These are phyloP conservation scores for Oxygymnocypris stewartii DNA, from an alignment of 2,113 vertebrate genomes.

Conservation along the genomic window DNA sequence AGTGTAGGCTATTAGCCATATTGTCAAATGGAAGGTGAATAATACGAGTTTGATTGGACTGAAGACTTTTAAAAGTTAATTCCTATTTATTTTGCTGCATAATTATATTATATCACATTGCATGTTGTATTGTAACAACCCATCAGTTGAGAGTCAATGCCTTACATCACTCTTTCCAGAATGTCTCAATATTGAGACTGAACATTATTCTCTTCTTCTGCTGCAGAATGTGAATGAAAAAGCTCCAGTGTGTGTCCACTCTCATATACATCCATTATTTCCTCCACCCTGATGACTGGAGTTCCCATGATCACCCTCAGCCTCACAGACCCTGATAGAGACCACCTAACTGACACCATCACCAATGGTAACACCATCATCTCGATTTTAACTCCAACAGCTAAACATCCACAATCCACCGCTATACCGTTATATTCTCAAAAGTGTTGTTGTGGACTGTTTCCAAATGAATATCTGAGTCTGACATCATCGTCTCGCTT, in stretches of 20 bases:
- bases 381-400: background rate
- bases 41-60: background rate
- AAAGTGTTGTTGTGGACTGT: slow-evolving; percentile 32
- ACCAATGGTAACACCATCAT: slow-evolving; percentile 32
- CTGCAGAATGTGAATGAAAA: slow-evolving; percentile 53
- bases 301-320: slow-evolving; percentile 39
- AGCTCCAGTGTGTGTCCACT: slow-evolving; percentile 44
- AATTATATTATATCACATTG: background rate
- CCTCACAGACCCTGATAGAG: slow-evolving; percentile 15
- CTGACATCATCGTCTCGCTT: no score
- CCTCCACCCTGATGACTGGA: slow-evolving; percentile 16
- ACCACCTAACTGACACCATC: background rate
- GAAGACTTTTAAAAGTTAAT: background rate
- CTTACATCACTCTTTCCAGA: background rate
- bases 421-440: background rate
- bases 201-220: background rate
- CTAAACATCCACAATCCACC: background rate
- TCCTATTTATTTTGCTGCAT: background rate
- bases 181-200: background rate
- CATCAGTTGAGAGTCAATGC: slow-evolving; percentile 30
- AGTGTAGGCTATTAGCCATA: background rate
- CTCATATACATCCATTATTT: slow-evolving; percentile 46
- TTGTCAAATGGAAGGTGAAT: background rate
- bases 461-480: slow-evolving; percentile 31
- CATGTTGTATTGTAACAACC: background rate